Conservation (phyloP, 2,113 vertebrate species). For the Nicator chloris region DNA sequence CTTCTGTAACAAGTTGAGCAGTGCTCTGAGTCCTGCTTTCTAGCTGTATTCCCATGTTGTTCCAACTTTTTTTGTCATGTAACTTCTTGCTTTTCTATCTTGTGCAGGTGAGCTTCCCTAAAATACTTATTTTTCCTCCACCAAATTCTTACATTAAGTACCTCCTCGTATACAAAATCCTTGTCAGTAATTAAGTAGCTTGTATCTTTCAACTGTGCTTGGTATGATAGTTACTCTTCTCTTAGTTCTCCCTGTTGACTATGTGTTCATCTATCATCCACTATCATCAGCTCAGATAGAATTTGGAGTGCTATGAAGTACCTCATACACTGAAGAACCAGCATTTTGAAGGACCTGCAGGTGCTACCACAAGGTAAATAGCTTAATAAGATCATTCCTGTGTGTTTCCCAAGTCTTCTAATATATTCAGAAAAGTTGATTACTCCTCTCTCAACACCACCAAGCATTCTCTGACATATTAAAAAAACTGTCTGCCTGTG, state of each 20-base stretch:
- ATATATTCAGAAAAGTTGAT: not conserved
- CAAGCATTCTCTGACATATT: not conserved
- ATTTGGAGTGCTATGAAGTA: conserved; percentile 18
- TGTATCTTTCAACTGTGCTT: not conserved
- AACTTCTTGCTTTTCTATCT: not conserved
- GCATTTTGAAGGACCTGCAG: conserved; percentile 25
- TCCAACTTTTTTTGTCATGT: not conserved
- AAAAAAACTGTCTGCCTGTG: not conserved
- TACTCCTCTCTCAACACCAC: not conserved
- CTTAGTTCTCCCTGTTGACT: not conserved
- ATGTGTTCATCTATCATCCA: not conserved
- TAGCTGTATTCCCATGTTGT: not conserved
- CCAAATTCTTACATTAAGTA: not conserved
- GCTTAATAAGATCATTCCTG: not conserved
- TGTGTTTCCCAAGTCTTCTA: not conserved
- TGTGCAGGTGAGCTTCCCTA: not conserved
- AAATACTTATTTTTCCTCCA: not conserved
- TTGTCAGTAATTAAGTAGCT: conserved; percentile 6
- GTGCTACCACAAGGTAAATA: not conserved
- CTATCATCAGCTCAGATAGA: not conserved
- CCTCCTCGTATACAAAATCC: not conserved
- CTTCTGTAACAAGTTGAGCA: not conserved
- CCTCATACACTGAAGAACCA: not conserved
- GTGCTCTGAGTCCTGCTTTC: not conserved
- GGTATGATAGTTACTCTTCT: not conserved